Base-by-base conservation (phyloP, 2,797 vertebrate genomes). In the Mionectes olivaceus region DNA sequence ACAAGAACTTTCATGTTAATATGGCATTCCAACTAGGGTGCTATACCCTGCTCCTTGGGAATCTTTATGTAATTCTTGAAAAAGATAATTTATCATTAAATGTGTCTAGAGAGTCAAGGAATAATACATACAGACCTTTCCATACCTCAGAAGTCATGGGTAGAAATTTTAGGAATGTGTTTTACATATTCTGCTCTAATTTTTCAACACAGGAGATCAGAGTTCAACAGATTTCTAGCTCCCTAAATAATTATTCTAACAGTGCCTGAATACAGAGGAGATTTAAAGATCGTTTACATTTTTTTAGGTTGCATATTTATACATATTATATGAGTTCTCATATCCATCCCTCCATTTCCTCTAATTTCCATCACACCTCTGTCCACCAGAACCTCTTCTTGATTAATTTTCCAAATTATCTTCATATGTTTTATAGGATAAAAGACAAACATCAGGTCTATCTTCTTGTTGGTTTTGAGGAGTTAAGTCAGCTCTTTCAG, bases 401-500 rank as follows among this genome's bases (percentile, higher is more conserved):
- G 27, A 83, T 63, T 50, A 55, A 61, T 84, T 80, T 85, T 71
- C 28, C 25, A 65, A 75, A 64, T 87, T 53, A 78, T 41, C 28
- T 79, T 90, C 5, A 3, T 70, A 68, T 63, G 6, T 19, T 64
- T 73, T 35, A 50, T 17, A 43, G 37, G 27, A 71, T 44, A 91
- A 67, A 92, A 81, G 39, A 65, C 43, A 83, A 90, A 78, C 13
- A 78, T 5, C 19, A 83, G 44, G 56, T 19, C 35, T 67, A 28
- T 46, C 33, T 77, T 95, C 28, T 79, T 82, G n/a, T 47, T 76
- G 44, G 35, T 60, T 90, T 82, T 35, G 23, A 1, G 19, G 25
- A 70, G 33, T 86, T 90, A 86, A 73, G 19, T 79, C n/a, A 93
- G 52, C 16, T 84, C 73, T 87, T 94, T 89, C 67, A 90, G 73